Percentiles rank a stretch among this genome's conserved stretches.
Evolutionary conservation across 2,797 vertebrate species (phyloP).

Genomic region (Sebastes steindachneri): DNA sequence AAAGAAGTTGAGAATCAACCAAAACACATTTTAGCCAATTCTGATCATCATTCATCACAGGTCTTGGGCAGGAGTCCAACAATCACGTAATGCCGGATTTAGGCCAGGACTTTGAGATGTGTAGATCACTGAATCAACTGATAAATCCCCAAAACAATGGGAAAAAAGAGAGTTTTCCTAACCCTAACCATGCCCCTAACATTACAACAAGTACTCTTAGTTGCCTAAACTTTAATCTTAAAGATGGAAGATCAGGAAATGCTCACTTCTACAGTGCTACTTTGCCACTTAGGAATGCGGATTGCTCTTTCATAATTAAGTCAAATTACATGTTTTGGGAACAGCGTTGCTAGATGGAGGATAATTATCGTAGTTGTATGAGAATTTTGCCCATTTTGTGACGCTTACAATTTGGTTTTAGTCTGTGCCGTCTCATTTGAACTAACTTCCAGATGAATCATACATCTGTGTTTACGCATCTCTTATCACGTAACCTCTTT

Average conservation of each 20-base stretch:
- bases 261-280: neutral
- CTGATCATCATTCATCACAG: neutral
- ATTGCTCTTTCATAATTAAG: constrained; percentile 1
- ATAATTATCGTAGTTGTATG: neutral
- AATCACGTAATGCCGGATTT: neutral
- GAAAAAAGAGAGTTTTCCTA: too few species aligned
- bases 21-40: neutral
- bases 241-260: neutral
- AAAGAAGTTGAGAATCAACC: neutral
- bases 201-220: too few species aligned
- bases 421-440: neutral
- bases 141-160: too few species aligned
- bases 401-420: neutral
- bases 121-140: neutral
- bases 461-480: neutral
- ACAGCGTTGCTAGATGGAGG: neutral
- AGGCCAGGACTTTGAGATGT: too few species aligned
- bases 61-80: neutral
- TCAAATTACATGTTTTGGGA: neutral
- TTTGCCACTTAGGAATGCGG: neutral
- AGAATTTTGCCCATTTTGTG: neutral
- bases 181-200: too few species aligned
- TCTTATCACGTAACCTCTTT: neutral
- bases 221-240: neutral
- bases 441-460: neutral